These are phyloP conservation scores for Colletes collaris DNA, from an alignment of 2,888 invertebrate species.

Conservation along the genomic window DNA sequence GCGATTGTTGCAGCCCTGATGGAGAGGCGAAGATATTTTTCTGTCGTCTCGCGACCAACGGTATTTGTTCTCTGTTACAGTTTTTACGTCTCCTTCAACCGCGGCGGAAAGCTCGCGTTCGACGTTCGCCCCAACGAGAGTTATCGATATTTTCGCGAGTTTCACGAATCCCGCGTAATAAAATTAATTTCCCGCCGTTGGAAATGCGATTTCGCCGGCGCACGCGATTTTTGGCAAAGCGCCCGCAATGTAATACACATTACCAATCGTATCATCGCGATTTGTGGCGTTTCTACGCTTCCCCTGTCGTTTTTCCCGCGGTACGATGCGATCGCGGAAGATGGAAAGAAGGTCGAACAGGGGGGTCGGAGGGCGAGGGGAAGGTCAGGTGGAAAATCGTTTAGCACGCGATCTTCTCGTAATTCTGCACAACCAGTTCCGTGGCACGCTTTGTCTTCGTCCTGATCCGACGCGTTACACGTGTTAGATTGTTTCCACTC, in stretches of 20 bases:
- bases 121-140: not conserved
- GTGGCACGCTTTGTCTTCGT: constrained; percentile 68
- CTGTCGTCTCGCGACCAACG: constrained; percentile 26
- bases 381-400: constrained; percentile 72
- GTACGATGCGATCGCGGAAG: constrained; percentile 9
- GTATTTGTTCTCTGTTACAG: not conserved
- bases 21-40: constrained; percentile 39
- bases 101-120: not conserved
- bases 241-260: constrained; percentile 53
- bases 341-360: constrained; percentile 6
- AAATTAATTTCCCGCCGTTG: constrained; percentile 32
- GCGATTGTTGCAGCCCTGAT: constrained; percentile 36
- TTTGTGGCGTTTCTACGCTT: constrained; percentile 44
- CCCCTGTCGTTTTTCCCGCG: constrained; percentile 15
- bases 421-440: constrained; percentile 76
- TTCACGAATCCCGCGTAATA: not conserved
- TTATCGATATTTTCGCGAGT: constrained; percentile 6
- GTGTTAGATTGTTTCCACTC: constrained; percentile 60
- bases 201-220: constrained; percentile 12
- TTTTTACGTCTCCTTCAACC: not conserved
- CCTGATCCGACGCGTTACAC: constrained; percentile 64
- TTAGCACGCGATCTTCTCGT: constrained; percentile 82
- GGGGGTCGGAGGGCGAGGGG: constrained; percentile 38
- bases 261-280: constrained; percentile 50
- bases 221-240: constrained; percentile 39